Conservation (phyloP, 2,797 vertebrate genomes). For the Pseudomugil gertrudae region DNA sequence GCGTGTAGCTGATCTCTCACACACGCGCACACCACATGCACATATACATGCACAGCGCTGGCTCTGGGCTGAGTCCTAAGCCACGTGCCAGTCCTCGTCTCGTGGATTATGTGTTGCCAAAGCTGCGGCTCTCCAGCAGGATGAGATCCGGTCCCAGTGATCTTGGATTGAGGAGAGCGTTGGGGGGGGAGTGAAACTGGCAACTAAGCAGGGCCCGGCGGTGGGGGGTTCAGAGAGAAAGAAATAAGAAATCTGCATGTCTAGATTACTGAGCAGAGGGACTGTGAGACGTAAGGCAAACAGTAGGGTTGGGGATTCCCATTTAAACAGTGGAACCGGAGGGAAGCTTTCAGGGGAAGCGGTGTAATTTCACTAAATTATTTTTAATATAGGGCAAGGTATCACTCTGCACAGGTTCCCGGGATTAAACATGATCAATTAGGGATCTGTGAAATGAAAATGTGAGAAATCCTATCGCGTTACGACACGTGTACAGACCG, state of each 20-base stretch:
- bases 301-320: constrained; percentile 25
- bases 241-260: constrained; percentile 41
- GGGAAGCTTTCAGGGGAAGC: neutral
- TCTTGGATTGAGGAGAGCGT: constrained; percentile 40
- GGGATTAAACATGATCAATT: constrained; percentile 7
- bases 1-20: constrained; percentile 24
- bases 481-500: neutral
- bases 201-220: constrained; percentile 40
- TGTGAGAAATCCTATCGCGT: neutral
- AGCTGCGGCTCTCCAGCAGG: constrained; percentile 47
- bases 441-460: constrained; percentile 4
- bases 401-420: neutral
- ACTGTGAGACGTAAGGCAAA: constrained; percentile 25
- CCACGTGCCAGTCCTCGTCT: constrained; percentile 71
- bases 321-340: neutral
- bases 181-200: constrained; percentile 46
- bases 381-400: constrained; percentile 1
- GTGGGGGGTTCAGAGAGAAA: neutral
- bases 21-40: constrained; percentile 13
- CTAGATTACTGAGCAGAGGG: constrained; percentile 52
- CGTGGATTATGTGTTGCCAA: constrained; percentile 69
- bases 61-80: constrained; percentile 58
- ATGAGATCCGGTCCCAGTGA: constrained; percentile 53
- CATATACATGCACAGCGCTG: neutral
- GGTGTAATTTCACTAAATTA: constrained; percentile 17